A percentile compares a stretch with the other conserved stretches of the same genome.
Conservation (phyloP, 2,888 invertebrate genomes). For the Agapetus fuscipes region DNA sequence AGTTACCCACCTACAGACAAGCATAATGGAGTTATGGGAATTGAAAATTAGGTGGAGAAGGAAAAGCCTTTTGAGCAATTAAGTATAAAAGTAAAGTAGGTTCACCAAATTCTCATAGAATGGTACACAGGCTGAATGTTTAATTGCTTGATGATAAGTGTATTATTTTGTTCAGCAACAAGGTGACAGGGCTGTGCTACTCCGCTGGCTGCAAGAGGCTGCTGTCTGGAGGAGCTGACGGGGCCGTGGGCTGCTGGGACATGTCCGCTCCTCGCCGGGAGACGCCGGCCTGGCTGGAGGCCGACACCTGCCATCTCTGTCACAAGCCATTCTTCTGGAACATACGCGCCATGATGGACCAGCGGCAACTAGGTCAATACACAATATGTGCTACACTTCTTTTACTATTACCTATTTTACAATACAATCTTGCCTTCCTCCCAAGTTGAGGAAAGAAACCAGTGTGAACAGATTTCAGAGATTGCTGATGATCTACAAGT, state of each 20-base stretch:
- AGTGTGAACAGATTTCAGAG: no score
- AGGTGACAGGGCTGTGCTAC: slow-evolving; percentile 83
- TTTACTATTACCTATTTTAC: not conserved
- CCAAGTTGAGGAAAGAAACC: no score
- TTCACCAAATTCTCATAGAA: no score
- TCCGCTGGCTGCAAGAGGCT: slow-evolving; percentile 69
- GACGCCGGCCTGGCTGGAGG: slow-evolving; percentile 93
- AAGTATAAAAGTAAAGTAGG: no score
- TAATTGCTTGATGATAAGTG: no score
- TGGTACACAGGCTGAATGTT: no score
- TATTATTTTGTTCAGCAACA: no score
- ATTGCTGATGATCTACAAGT: no score
- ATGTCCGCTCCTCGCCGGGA: slow-evolving; percentile 82
- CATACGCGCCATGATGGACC: slow-evolving; percentile 96
- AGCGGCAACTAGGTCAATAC: slow-evolving; percentile 62
- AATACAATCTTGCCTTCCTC: not conserved
- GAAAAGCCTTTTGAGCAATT: no score
- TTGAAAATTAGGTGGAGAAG: no score
- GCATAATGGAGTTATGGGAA: no score
- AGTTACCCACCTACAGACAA: no score
- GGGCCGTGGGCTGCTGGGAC: slow-evolving; percentile 89
- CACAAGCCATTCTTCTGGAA: slow-evolving; percentile 98
- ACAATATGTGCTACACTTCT: not conserved
- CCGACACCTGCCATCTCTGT: slow-evolving; percentile 91
- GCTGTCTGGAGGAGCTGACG: slow-evolving; percentile 86